Conservation (phyloP, 1,140 invertebrate species). For the Drosophila neocordata region DNA sequence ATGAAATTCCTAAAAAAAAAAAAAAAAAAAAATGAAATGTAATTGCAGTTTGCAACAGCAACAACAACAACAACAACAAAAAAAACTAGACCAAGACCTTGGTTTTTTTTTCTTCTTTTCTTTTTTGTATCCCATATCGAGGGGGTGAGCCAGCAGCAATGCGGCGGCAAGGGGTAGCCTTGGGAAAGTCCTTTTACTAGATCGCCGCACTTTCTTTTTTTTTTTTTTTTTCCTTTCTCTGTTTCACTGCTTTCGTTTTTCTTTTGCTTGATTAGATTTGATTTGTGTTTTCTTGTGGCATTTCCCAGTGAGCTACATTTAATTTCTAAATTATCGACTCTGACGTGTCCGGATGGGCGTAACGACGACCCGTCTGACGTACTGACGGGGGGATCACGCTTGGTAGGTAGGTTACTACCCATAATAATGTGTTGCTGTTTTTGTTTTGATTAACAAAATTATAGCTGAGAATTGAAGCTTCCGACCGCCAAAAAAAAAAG, state of each 20-base stretch:
- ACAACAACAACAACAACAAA: slow-evolving; percentile 28
- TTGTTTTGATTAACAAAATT: slow-evolving; percentile 76
- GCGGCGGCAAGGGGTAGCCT: slow-evolving; percentile 39
- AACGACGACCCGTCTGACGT: slow-evolving; percentile 18
- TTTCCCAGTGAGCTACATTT: slow-evolving; percentile 65
- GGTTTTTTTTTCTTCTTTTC: slow-evolving; percentile 35
- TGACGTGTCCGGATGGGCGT: slow-evolving; percentile 60
- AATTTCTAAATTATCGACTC: slow-evolving; percentile 77
- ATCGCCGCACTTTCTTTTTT: not conserved
- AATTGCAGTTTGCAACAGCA: slow-evolving; percentile 63
- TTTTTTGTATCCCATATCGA: slow-evolving; percentile 19
- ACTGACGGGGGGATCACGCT: not conserved
- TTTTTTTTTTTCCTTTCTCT: not conserved
- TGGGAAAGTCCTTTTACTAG: slow-evolving; percentile 53
- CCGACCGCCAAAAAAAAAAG: slow-evolving; percentile 20
- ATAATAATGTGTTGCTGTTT: slow-evolving; percentile 58
- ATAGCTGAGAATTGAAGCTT: slow-evolving; percentile 41
- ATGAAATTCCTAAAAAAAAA: slow-evolving; percentile 37
- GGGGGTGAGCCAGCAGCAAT: slow-evolving; percentile 50
- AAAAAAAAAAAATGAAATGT: slow-evolving; percentile 46
- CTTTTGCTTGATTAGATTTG: slow-evolving; percentile 73
- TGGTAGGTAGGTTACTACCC: slow-evolving; percentile 8
- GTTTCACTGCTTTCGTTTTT: slow-evolving; percentile 41
- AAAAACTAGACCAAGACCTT: slow-evolving; percentile 65
- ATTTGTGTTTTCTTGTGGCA: slow-evolving; percentile 76